These are phyloP conservation scores for Zeugodacus cucurbitae DNA, from an alignment of 1,140 invertebrate species.

Conservation along the genomic window DNA sequence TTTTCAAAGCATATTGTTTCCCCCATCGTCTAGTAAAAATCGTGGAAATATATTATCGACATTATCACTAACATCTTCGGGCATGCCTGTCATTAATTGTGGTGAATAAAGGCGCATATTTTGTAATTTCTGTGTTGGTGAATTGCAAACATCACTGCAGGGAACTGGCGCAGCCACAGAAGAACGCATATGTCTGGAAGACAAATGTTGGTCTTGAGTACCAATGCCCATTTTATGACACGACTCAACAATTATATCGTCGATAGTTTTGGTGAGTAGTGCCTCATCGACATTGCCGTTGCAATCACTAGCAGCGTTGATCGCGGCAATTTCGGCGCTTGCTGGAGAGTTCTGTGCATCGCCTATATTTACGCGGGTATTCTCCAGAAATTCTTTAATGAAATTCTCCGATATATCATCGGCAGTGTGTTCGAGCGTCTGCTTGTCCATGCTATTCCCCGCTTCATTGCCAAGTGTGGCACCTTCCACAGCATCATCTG, in stretches of 20 bases:
- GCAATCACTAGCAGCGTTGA: slow-evolving; percentile 41
- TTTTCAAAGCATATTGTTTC: background rate
- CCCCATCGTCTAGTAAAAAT: slow-evolving; percentile 15
- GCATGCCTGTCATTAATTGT: slow-evolving; percentile 36
- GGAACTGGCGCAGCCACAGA: background rate
- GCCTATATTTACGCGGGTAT: background rate
- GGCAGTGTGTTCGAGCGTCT: background rate
- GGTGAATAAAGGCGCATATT: slow-evolving; percentile 67
- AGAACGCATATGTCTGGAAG: background rate
- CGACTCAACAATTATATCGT: slow-evolving; percentile 65
- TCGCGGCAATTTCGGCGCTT: slow-evolving; percentile 49
- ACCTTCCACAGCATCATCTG: background rate
- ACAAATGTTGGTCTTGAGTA: slow-evolving; percentile 44
- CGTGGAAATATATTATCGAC: background rate
- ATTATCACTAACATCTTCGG: background rate
- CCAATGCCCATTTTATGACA: slow-evolving; percentile 64
- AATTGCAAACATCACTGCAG: slow-evolving; percentile 62
- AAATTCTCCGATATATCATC: slow-evolving; percentile 54
- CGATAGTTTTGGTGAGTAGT: slow-evolving; percentile 58
- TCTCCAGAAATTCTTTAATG: slow-evolving; percentile 58
- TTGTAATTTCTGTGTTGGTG: slow-evolving; percentile 68
- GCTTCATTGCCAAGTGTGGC: background rate
- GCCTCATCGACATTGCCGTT: slow-evolving; percentile 49
- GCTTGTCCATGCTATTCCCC: background rate
- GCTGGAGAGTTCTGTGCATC: slow-evolving; percentile 47